A percentile compares a stretch with the other conserved stretches of the same genome.
phyloP scores from a whole-genome alignment of 64 coral and sea anemone genomes.

The Dendronephthya gigantea region DNA sequence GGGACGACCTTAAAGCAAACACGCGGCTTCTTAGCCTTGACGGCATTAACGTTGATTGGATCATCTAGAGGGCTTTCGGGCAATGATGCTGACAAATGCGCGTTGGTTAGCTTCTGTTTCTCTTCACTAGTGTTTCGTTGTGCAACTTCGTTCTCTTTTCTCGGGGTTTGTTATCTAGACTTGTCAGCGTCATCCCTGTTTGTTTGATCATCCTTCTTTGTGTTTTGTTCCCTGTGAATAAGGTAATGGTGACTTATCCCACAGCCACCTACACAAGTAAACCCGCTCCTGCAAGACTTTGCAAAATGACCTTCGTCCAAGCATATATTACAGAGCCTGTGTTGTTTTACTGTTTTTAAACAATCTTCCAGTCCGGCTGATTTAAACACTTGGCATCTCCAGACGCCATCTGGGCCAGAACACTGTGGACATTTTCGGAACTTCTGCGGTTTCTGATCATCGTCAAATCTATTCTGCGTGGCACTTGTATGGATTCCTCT shows the following conservation, averaged over 20 bases:
- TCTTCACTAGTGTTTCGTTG: background rate
- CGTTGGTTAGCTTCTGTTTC: background rate
- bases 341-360: conserved; percentile 35
- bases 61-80: background rate
- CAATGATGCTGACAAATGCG: background rate
- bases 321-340: conserved; percentile 39
- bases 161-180: background rate
- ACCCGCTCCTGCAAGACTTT: conserved; percentile 41
- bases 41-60: background rate
- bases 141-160: background rate
- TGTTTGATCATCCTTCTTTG: background rate
- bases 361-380: conserved; percentile 27
- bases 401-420: conserved; percentile 39
- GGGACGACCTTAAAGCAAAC: conserved; percentile 66
- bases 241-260: conserved; percentile 42
- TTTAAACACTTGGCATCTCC: conserved; percentile 55
- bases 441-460: background rate
- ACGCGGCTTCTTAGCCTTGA: conserved; percentile 28
- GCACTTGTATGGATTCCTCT: background rate
- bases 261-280: conserved; percentile 36
- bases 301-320: conserved; percentile 50
- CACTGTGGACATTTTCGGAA: conserved; percentile 31
- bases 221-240: conserved; percentile 1
- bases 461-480: conserved; percentile 13
- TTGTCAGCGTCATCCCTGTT: background rate